Evolutionary conservation across 2,797 vertebrate genomes (phyloP).

Genomic region (Chiloscyllium punctatum): DNA sequence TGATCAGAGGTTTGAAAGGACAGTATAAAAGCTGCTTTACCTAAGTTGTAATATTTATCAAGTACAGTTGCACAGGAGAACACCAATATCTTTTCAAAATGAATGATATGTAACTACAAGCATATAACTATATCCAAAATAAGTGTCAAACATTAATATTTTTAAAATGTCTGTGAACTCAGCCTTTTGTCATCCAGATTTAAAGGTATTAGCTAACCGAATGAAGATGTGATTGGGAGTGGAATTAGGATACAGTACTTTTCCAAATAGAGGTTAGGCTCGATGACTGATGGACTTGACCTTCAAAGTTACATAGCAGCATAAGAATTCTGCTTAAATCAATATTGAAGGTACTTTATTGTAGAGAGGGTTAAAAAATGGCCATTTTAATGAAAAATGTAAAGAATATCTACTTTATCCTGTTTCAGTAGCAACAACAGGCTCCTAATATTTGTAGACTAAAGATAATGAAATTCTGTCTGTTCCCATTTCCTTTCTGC

Average conservation of each 20-base stretch:
- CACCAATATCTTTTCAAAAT: not conserved
- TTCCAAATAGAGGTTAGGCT: not conserved
- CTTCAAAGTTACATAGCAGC: not conserved
- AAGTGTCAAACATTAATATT: not conserved
- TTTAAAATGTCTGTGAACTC: not conserved
- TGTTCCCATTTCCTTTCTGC: slow-evolving; percentile 30
- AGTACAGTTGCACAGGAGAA: not conserved
- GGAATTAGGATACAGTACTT: not conserved
- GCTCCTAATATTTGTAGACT: not conserved
- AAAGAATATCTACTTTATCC: not conserved
- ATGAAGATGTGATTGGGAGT: not conserved
- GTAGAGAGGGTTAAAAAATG: not conserved
- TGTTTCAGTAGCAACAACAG: not conserved
- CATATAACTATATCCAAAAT: not conserved
- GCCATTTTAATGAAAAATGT: slow-evolving; percentile 24
- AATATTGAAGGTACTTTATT: slow-evolving; percentile 16
- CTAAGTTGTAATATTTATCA: no score
- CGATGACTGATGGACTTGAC: not conserved
- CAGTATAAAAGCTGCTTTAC: not conserved
- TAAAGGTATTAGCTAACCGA: not conserved
- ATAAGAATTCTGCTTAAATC: slow-evolving; percentile 23
- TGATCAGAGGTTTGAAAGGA: not conserved
- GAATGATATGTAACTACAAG: not conserved
- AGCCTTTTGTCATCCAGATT: no score
- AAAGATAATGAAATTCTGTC: slow-evolving; percentile 36